These are phyloP conservation scores for Galerucella pusilla DNA, from an alignment of 2,888 invertebrate species.

Conservation along the genomic window DNA sequence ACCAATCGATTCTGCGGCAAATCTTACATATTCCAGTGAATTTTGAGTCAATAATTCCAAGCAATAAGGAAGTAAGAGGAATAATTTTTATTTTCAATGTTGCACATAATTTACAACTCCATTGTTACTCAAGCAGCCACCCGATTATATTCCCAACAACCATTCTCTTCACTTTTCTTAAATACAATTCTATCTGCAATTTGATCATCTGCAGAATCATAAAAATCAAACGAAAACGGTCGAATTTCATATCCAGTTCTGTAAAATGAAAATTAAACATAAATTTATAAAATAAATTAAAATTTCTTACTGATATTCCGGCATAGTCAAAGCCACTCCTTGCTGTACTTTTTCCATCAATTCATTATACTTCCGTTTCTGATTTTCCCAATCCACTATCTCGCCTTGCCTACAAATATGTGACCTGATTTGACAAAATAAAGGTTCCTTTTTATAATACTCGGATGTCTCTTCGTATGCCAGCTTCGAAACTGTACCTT, in stretches of 20 bases:
- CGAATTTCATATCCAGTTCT: conserved; percentile 24
- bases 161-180: conserved; percentile 6
- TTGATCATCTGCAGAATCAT: conserved; percentile 8
- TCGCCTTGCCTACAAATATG: conserved; percentile 65
- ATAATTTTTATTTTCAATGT: neutral
- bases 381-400: conserved; percentile 64
- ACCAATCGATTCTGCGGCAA: no score
- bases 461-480: conserved; percentile 56
- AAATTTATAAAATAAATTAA: neutral
- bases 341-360: conserved; percentile 57
- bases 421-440: conserved; percentile 63
- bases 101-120: neutral
- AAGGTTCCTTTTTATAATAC: conserved; percentile 64
- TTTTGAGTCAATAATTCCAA: no score
- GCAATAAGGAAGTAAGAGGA: no score
- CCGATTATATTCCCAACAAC: conserved; percentile 17
- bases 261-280: neutral
- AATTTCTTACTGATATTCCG: conserved; percentile 65
- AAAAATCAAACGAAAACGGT: conserved; percentile 24
- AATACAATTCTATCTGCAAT: conserved; percentile 27
- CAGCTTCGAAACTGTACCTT: conserved; percentile 62
- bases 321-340: conserved; percentile 58
- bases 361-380: conserved; percentile 64
- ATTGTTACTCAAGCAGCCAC: conserved; percentile 5
- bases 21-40: no score